phyloP scores from a whole-genome alignment of 2,888 invertebrate genomes.

The Empis livida region DNA sequence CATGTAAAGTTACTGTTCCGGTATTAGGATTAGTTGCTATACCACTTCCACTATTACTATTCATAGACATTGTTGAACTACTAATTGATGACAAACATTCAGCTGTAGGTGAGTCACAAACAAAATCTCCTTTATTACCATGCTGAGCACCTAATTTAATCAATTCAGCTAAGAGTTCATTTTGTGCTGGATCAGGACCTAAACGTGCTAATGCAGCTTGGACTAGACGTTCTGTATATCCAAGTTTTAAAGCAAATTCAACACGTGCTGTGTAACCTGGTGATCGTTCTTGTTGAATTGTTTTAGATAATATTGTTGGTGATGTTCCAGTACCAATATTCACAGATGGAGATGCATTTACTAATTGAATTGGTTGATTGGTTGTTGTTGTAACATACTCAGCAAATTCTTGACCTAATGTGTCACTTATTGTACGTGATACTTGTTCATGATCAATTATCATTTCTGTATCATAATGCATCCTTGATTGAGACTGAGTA shows the following conservation, averaged over 20 bases:
- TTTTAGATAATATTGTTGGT: conserved; percentile 2
- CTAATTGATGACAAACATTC: conserved; percentile 11
- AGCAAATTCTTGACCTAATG: conserved; percentile 71
- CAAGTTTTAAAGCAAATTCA: conserved; percentile 84
- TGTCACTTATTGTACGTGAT: conserved; percentile 70
- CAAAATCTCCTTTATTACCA: conserved; percentile 28
- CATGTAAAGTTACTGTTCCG: conserved; percentile 9
- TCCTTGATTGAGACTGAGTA: neutral
- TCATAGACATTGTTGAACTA: conserved; percentile 3
- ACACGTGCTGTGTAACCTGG: conserved; percentile 47
- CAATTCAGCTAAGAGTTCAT: conserved; percentile 77
- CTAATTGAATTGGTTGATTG: neutral
- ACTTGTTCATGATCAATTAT: conserved; percentile 54
- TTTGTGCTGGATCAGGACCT: conserved; percentile 74
- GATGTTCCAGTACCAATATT: neutral
- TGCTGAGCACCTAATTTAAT: conserved; percentile 60
- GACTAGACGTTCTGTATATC: conserved; percentile 78
- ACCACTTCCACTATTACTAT: neutral
- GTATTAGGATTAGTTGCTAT: conserved; percentile 6
- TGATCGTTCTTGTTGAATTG: conserved; percentile 9
- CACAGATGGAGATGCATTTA: conserved; percentile 8
- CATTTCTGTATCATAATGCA: too few species aligned
- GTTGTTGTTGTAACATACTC: conserved; percentile 50
- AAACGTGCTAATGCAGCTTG: conserved; percentile 69
- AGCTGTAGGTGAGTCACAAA: conserved; percentile 13